Conservation (phyloP, 1,140 invertebrate species). For the Centruroides vittatus region DNA sequence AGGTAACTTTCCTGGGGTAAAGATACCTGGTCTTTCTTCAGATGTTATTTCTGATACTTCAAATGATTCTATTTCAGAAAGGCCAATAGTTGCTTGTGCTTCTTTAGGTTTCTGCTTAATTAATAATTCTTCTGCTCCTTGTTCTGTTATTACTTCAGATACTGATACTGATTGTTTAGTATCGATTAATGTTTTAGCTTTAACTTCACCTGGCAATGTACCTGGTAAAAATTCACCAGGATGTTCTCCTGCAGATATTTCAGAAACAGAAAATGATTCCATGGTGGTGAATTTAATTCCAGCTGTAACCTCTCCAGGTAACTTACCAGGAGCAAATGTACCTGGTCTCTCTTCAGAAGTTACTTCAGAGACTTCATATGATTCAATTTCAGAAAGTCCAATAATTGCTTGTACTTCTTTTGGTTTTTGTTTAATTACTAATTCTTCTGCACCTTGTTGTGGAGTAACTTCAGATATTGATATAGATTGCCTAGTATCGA, state of each 20-base stretch:
- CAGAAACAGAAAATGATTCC: conserved; percentile 15
- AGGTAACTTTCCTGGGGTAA: not conserved
- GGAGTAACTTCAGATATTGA: conserved; percentile 11
- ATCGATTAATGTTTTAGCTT: conserved; percentile 9
- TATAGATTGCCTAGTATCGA: conserved; percentile 10
- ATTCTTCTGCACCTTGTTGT: conserved; percentile 1
- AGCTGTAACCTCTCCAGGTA: conserved; percentile 15
- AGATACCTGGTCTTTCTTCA: not conserved
- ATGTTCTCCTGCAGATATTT: conserved; percentile 12
- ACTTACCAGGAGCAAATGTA: conserved; percentile 14
- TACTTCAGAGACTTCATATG: conserved; percentile 5
- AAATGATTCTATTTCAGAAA: not conserved
- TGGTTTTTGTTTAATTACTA: not conserved
- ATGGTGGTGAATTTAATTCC: conserved; percentile 8
- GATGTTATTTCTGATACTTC: not conserved
- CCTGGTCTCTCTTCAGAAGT: conserved; percentile 7
- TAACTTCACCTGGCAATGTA: conserved; percentile 6
- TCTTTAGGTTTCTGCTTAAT: conserved; percentile 5
- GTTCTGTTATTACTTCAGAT: conserved; percentile 13
- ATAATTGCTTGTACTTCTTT: not conserved
- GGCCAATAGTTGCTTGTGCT: conserved; percentile 2
- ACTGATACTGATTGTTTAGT: conserved; percentile 11
- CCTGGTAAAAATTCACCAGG: conserved; percentile 34
- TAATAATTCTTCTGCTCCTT: conserved; percentile 6
- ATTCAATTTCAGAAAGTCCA: conserved; percentile 4